Conservation (phyloP, 2,113 vertebrate species). For the Origma solitaria region DNA sequence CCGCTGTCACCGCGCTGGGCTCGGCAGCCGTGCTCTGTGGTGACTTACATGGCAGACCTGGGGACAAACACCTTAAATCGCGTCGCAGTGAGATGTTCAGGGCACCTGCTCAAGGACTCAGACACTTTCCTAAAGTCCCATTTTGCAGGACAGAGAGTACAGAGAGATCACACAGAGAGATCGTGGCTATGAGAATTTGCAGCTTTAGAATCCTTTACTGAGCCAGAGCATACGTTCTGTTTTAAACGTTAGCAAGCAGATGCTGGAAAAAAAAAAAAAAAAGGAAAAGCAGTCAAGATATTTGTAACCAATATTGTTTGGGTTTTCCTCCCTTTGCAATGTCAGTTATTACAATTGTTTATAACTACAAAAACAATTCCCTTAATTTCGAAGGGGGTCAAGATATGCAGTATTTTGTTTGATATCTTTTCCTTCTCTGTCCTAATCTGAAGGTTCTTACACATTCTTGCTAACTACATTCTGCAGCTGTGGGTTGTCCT, state of each 20-base stretch:
- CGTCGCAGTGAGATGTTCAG: background rate
- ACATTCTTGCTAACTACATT: background rate
- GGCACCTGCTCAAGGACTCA: background rate
- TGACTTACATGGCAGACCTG: rapidly evolving
- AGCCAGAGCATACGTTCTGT: background rate
- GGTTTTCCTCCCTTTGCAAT: background rate
- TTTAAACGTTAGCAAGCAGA: background rate
- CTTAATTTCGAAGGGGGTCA: background rate
- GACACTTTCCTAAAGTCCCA: background rate
- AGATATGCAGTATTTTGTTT: background rate
- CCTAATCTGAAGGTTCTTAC: background rate
- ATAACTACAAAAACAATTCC: background rate
- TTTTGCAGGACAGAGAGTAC: background rate
- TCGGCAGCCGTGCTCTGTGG: rapidly evolving
- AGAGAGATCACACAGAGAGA: background rate
- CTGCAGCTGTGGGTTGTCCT: background rate
- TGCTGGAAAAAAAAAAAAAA: background rate
- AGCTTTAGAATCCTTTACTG: background rate
- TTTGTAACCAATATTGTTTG: background rate
- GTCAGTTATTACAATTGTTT: background rate
- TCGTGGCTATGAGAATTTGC: background rate
- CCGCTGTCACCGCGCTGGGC: too few species aligned
- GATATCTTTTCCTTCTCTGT: background rate
- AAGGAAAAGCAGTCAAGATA: background rate
- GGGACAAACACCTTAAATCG: rapidly evolving